phyloP scores from a whole-genome alignment of 2,113 vertebrate species.

The Anguilla rostrata region DNA sequence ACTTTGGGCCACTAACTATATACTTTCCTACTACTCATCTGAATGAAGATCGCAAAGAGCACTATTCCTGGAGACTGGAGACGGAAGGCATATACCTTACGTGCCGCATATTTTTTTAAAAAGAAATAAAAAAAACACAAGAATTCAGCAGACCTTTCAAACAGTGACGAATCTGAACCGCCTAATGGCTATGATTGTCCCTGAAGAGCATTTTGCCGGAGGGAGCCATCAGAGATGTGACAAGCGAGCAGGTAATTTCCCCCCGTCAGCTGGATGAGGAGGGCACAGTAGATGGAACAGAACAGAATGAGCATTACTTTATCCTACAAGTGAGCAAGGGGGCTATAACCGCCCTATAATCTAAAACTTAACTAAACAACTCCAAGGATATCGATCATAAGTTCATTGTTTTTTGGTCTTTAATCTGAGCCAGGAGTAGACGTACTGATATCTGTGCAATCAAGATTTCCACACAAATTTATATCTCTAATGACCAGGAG shows the following conservation, averaged over 20 bases:
- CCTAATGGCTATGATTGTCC: slow-evolving; percentile 56
- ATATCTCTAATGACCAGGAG: no score
- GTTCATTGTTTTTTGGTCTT: neutral
- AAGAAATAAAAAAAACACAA: slow-evolving; percentile 58
- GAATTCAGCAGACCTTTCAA: slow-evolving; percentile 53
- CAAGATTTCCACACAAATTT: no score
- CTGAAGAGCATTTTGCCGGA: slow-evolving; percentile 48
- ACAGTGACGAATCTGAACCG: slow-evolving; percentile 42
- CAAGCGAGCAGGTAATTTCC: slow-evolving; percentile 47
- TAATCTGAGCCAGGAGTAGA: neutral
- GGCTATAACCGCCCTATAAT: neutral
- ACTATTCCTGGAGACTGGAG: no score
- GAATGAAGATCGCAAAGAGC: no score
- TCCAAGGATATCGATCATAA: neutral
- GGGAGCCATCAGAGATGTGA: slow-evolving; percentile 45
- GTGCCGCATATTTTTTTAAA: slow-evolving; percentile 42
- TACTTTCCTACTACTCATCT: no score
- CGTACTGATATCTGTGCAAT: neutral
- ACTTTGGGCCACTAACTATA: no score
- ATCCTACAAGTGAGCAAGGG: neutral
- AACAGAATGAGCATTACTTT: slow-evolving; percentile 5
- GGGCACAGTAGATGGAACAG: neutral
- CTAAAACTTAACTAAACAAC: neutral
- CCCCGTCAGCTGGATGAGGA: slow-evolving; percentile 34
- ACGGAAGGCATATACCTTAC: neutral